Evolutionary conservation across 2,797 vertebrate species (phyloP), one percentile per base, ranked within the genome.

Genomic region (Spea hammondii): DNA sequence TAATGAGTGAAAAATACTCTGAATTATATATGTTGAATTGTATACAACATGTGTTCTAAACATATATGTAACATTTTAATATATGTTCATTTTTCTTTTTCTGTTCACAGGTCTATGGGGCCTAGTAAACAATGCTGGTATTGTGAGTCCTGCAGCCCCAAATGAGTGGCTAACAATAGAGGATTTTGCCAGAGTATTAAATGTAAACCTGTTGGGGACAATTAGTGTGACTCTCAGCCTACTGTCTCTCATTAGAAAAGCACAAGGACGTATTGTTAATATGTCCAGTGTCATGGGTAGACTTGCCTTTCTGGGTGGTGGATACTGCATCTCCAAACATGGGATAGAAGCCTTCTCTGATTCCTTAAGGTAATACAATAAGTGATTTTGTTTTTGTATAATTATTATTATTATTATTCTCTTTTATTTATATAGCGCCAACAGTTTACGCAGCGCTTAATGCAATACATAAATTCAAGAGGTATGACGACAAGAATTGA

Each of bases 291-390:
- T 84, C 50, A 59, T 77, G 73, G 83, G 83, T 8, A 82, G 73
- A 69, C 4, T 82, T n/a, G 62, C 79, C 7, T 11, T 48, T 5
- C 14, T 53, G 1, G 76, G 79, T 14, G 79, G 83, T 54, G 65
- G 79, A 64, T 84, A 84, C 46, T 47, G 55, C 69, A 74, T 82
- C 46, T 84, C 83, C 51, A 79, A 62, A 77, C 76, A 68, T 82
- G 83, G 72, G 5, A 73, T 84, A 4, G 83, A 84, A 79, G 76
- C 83, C 5, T 84, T 84, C 59, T 82, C 77, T 14, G 83, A 84
- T 44, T 53, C 68, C 12, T 46, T 84, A 13, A 76, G 83, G 79
- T 84, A 68, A 79, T 12, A 3, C 7, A 53, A 53, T 59, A 5
- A 59, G 5, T 59, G 12, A 59, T 59, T 59, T 59, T 59, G 32